These are phyloP conservation scores for Tetrax tetrax DNA, from an alignment of 2,113 vertebrate species.

Conservation along the genomic window DNA sequence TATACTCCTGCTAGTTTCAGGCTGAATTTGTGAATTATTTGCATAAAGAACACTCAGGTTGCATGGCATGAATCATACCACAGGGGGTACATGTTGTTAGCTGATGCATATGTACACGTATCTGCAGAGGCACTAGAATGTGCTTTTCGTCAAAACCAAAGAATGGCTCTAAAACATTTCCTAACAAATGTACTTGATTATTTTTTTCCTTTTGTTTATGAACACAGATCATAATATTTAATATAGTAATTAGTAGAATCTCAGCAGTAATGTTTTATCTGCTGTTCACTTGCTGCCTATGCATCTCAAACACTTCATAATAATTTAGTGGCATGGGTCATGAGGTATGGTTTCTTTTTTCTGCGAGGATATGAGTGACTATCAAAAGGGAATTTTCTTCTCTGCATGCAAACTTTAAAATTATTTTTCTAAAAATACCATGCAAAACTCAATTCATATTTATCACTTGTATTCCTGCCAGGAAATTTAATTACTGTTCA, in stretches of 20 bases:
- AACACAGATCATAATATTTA: background rate
- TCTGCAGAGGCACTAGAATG: background rate
- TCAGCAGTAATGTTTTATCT: background rate
- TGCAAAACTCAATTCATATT: background rate
- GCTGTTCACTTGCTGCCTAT: background rate
- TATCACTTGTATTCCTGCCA: background rate
- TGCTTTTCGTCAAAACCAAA: background rate
- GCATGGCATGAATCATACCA: background rate
- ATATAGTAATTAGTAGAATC: background rate
- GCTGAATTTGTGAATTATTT: background rate
- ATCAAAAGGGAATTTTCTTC: background rate
- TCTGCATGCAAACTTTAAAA: background rate
- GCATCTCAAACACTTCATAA: background rate
- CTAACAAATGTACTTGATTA: background rate
- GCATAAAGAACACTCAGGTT: background rate
- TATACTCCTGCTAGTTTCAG: background rate
- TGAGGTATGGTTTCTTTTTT: background rate
- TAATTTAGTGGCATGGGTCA: background rate
- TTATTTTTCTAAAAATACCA: constrained; percentile 28
- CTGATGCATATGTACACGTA: background rate
- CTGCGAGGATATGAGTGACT: background rate
- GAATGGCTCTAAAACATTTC: background rate
- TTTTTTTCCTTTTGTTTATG: background rate
- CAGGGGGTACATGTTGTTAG: background rate
- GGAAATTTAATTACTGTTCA: constrained; percentile 30